Percentiles rank a stretch among this genome's conserved stretches.
These are phyloP conservation scores for Drosophila testacea DNA, from an alignment of 2,888 invertebrate species.

Conservation along the genomic window DNA sequence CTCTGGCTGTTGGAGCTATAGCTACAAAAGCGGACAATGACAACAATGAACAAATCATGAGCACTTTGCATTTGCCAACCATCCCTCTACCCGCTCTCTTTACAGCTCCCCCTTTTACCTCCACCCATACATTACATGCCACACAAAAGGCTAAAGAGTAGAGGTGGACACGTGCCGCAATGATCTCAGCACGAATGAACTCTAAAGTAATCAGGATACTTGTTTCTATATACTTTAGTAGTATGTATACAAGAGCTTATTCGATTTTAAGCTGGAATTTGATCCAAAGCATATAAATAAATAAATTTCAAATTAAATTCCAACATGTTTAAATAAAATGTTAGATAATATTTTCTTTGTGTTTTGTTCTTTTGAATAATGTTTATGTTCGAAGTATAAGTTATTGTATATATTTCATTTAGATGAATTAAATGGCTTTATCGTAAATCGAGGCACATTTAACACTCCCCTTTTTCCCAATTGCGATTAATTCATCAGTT, in stretches of 20 bases:
- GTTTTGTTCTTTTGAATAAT: too few species aligned
- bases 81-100: constrained; percentile 6
- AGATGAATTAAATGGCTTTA: too few species aligned
- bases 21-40: constrained; percentile 61
- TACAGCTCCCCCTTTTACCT: constrained; percentile 5
- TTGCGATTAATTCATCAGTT: not conserved
- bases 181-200: constrained; percentile 8
- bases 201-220: not conserved
- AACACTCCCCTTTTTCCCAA: too few species aligned
- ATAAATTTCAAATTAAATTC: too few species aligned
- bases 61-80: constrained; percentile 67
- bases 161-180: constrained; percentile 44
- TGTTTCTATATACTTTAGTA: too few species aligned
- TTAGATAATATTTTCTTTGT: too few species aligned
- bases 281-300: too few species aligned
- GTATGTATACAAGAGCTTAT: not conserved
- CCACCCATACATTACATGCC: constrained; percentile 24
- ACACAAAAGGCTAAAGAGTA: constrained; percentile 62
- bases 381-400: too few species aligned
- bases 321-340: too few species aligned
- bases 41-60: constrained; percentile 81
- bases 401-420: too few species aligned
- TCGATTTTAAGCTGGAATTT: not conserved
- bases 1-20: constrained; percentile 3
- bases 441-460: too few species aligned